Evolutionary conservation across 2,888 invertebrate species (phyloP), one percentile per base, ranked within the genome.

Genomic region (Cyclophora punctaria): DNA sequence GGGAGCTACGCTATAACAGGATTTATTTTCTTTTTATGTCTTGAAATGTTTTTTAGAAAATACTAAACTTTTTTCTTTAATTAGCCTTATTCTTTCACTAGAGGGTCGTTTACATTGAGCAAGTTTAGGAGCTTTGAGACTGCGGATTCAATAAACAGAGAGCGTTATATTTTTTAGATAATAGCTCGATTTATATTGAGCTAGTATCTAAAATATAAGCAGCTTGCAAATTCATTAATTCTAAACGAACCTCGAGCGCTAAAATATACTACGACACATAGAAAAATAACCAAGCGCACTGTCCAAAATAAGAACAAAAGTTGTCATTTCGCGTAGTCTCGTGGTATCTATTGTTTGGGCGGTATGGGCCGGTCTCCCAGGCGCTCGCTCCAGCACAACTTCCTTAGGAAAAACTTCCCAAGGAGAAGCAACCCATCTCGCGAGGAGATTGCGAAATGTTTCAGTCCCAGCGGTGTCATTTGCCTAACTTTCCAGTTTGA

Each of bases 381-480:
- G 62, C 66, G 68, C 71, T 70, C 68, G 69, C 66, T 70, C 66
- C 64, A 58, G 67, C 63, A 63, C 71, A 75, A 77, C 67, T 78
- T 77, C 69, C 75, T 73, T 71, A 65, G 61, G 67, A 71, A 79
- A 78, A 80, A 79, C 72, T 78, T 78, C 55, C 46, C 49, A 57
- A 54, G 51, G 63, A 59, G 71, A 71, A 73, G 73, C 74, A 67
- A 73, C 73, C 74, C 75, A 75, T 79, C 75, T 75, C 69, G 69
- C 63, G 75, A 72, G 72, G 74, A 82, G 76, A 83, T 83, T 83
- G 82, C 80, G 71, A 77, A 79, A 80, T 77, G 80, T 79, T 73
- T 75, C 69, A 70, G 79, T 84, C 83, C 81, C 82, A 59, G 67
- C 75, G 78, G 83, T 80, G 78, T 83, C 83, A 81, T 83, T 83